phyloP scores from a whole-genome alignment of 2,797 vertebrate species.

The Miichthys miiuy region DNA sequence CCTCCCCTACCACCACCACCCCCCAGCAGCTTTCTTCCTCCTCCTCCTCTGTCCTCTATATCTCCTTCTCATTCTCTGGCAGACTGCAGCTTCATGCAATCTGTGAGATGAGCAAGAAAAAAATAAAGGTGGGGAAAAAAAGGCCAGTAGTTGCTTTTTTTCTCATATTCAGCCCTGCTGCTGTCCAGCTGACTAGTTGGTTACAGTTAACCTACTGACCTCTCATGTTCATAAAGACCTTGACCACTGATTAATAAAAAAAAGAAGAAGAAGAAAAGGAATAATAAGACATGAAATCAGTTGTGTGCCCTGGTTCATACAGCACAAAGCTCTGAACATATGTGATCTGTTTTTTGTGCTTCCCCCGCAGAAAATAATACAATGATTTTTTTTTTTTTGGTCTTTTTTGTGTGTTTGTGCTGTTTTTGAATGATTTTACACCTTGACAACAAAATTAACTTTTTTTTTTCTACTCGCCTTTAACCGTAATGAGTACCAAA shows the following conservation, averaged over 20 bases:
- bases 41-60: slow-evolving; percentile 40
- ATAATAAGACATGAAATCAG: slow-evolving; percentile 21
- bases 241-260: background rate
- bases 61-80: slow-evolving; percentile 25
- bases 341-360: slow-evolving; percentile 16
- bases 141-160: slow-evolving; percentile 6
- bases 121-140: background rate
- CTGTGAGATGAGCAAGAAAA: slow-evolving; percentile 26
- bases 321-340: background rate
- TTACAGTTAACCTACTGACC: slow-evolving; percentile 36
- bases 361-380: background rate
- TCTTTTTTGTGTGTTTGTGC: background rate
- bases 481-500: background rate
- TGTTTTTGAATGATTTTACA: background rate
- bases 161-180: background rate
- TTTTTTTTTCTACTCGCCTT: background rate
- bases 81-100: slow-evolving; percentile 34
- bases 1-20: slow-evolving; percentile 35
- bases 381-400: background rate
- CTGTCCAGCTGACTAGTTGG: slow-evolving; percentile 13
- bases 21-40: slow-evolving; percentile 47
- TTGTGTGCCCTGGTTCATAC: slow-evolving; percentile 4
- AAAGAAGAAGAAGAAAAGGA: background rate
- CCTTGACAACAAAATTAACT: background rate
- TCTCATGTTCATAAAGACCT: slow-evolving; percentile 18